These are phyloP conservation scores for Trachythela sp. DNA, from an alignment of 64 coral and sea anemone genomes.

Conservation along the genomic window DNA sequence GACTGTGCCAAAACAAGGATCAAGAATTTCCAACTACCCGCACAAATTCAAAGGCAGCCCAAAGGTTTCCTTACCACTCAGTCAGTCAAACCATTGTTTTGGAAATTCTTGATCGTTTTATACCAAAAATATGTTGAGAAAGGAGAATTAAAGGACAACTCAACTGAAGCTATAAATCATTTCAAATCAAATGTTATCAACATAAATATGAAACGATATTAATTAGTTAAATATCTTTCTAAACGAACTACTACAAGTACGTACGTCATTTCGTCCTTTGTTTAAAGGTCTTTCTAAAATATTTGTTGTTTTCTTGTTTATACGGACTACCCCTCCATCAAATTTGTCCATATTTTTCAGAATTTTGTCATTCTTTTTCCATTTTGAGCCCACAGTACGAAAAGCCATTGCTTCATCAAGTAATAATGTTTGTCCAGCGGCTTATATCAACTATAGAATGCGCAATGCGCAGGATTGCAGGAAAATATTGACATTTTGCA, in stretches of 20 bases:
- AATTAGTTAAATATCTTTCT: no score
- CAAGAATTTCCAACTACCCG: no score
- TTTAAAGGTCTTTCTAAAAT: constrained; percentile 91
- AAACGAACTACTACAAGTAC: background rate
- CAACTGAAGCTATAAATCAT: no score
- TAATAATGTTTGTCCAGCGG: background rate
- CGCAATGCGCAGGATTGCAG: background rate
- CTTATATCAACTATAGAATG: background rate
- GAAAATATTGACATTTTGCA: background rate
- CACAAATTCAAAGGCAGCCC: no score
- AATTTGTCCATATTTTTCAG: background rate
- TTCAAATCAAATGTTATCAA: no score
- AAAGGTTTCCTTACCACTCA: no score
- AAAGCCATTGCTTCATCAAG: background rate
- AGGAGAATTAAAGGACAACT: no score
- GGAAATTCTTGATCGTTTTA: no score
- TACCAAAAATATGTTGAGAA: no score
- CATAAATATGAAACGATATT: no score
- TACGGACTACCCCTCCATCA: background rate
- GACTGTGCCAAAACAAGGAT: no score
- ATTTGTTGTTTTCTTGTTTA: constrained; percentile 48
- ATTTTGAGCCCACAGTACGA: background rate
- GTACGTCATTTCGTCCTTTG: constrained; percentile 93
- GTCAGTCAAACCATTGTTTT: no score
- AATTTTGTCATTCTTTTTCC: background rate